phyloP scores from a whole-genome alignment of 2,888 invertebrate genomes.

The Caenorhabditis zanzibari region DNA sequence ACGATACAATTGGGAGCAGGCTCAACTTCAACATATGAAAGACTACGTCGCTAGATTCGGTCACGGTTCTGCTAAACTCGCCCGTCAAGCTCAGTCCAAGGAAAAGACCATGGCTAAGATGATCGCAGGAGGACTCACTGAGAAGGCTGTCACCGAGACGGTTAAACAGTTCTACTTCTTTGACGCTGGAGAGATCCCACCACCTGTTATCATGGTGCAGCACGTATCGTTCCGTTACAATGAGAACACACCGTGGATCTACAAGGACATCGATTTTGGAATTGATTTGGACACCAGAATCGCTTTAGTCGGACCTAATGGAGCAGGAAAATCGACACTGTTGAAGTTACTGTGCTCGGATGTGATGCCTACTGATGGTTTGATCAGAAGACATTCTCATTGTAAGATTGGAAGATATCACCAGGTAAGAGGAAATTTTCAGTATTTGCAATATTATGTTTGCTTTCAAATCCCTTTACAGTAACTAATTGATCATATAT shows the following conservation, averaged over 20 bases:
- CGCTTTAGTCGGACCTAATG: conserved; percentile 97
- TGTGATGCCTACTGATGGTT: conserved; percentile 94
- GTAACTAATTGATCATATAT: too few species aligned
- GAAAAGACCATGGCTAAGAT: conserved; percentile 99
- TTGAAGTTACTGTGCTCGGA: conserved; percentile 96
- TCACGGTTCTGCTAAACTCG: conserved; percentile 98
- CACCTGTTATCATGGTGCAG: conserved; percentile 99
- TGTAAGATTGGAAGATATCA: conserved; percentile 97
- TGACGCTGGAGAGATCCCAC: conserved; percentile 95
- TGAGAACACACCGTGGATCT: conserved; percentile 89
- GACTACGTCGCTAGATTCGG: conserved; percentile 99
- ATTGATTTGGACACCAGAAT: conserved; percentile 97
- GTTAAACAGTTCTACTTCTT: conserved; percentile 95
- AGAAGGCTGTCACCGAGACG: conserved; percentile 93
- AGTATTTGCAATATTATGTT: too few species aligned
- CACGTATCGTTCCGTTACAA: conserved; percentile 97
- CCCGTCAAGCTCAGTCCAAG: conserved; percentile 98
- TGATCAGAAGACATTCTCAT: conserved; percentile 99
- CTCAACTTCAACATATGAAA: conserved; percentile 99
- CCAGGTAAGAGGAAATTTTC: conserved; percentile 86
- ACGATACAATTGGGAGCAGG: conserved; percentile 99
- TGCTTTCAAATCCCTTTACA: too few species aligned
- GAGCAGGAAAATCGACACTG: conserved; percentile 98
- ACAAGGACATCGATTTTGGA: conserved; percentile 98
- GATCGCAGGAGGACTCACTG: conserved; percentile 98